A percentile compares a stretch with the other conserved stretches of the same genome.
Evolutionary conservation across 2,113 vertebrate species (phyloP).

Genomic region (Paracanthobrama guichenoti): DNA sequence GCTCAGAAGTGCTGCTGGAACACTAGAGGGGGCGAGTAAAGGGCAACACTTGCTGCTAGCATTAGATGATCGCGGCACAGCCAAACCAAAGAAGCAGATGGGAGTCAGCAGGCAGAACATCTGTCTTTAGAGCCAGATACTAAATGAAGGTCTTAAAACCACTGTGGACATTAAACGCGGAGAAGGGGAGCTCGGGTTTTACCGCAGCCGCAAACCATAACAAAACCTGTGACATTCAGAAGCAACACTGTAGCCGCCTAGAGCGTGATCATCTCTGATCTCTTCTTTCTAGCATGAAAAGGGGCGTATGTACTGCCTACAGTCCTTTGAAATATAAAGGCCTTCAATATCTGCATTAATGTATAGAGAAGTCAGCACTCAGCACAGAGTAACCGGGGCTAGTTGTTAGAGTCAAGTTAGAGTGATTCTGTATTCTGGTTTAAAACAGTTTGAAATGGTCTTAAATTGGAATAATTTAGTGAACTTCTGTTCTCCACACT

Average conservation of each 20-base stretch:
- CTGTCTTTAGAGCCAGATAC: slow-evolving; percentile 55
- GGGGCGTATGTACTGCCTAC: not conserved
- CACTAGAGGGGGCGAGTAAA: slow-evolving; percentile 37
- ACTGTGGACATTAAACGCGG: slow-evolving; percentile 51
- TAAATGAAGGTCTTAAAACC: slow-evolving; percentile 61
- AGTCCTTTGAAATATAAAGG: not conserved
- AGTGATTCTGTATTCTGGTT: not conserved
- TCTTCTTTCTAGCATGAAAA: slow-evolving; percentile 32
- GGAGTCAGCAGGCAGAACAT: slow-evolving; percentile 60
- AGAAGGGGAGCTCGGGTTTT: slow-evolving; percentile 46
- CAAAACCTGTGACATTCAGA: slow-evolving; percentile 38
- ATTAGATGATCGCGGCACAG: slow-evolving; percentile 35
- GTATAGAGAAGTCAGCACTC: not conserved
- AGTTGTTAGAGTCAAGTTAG: not conserved
- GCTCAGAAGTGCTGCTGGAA: slow-evolving; percentile 24
- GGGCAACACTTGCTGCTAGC: slow-evolving; percentile 53
- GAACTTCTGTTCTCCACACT: not conserved
- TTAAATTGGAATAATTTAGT: not conserved
- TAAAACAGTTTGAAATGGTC: not conserved
- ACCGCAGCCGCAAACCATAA: slow-evolving; percentile 36
- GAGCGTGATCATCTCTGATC: slow-evolving; percentile 10
- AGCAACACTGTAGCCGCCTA: not conserved
- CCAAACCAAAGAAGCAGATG: slow-evolving; percentile 58
- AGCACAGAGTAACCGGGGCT: not conserved
- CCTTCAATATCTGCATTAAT: not conserved